phyloP scores from a whole-genome alignment of 1,140 invertebrate species.

The Carposina sasakii region DNA sequence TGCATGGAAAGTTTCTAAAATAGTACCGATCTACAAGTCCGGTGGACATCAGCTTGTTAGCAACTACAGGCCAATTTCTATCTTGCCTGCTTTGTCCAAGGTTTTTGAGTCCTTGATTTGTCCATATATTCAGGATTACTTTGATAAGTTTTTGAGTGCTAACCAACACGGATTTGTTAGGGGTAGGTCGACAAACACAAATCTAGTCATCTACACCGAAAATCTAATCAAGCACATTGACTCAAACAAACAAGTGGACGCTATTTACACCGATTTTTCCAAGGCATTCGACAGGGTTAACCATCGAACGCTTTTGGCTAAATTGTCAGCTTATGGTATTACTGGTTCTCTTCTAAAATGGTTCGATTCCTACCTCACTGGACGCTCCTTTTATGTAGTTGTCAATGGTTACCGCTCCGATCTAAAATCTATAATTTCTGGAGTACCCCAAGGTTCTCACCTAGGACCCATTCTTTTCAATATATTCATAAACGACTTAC shows the following conservation, averaged over 20 bases:
- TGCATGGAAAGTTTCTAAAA: neutral
- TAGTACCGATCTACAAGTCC: neutral
- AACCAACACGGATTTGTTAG: slow-evolving; percentile 14
- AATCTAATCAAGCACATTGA: slow-evolving; percentile 6
- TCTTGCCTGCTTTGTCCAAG: neutral
- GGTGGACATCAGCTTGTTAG: neutral
- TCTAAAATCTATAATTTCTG: neutral
- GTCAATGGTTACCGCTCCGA: slow-evolving; percentile 4
- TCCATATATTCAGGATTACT: neutral
- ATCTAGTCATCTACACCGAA: slow-evolving; percentile 11
- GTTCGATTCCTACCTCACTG: slow-evolving; percentile 8
- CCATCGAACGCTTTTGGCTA: slow-evolving; percentile 12
- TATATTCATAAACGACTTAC: slow-evolving; percentile 13
- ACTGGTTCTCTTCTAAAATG: slow-evolving; percentile 9
- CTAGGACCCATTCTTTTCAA: slow-evolving; percentile 15
- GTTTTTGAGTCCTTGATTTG: neutral
- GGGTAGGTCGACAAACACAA: slow-evolving; percentile 12
- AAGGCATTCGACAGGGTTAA: slow-evolving; percentile 16
- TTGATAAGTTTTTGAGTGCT: neutral
- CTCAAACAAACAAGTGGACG: slow-evolving; percentile 7
- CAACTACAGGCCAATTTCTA: neutral
- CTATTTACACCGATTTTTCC: slow-evolving; percentile 16
- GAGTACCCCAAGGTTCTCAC: slow-evolving; percentile 15
- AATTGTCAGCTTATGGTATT: slow-evolving; percentile 11
- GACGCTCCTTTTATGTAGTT: slow-evolving; percentile 7